Percentiles rank a stretch among this genome's conserved stretches.
Conservation (phyloP, 2,113 vertebrate genomes). For the Thermophis baileyi region DNA sequence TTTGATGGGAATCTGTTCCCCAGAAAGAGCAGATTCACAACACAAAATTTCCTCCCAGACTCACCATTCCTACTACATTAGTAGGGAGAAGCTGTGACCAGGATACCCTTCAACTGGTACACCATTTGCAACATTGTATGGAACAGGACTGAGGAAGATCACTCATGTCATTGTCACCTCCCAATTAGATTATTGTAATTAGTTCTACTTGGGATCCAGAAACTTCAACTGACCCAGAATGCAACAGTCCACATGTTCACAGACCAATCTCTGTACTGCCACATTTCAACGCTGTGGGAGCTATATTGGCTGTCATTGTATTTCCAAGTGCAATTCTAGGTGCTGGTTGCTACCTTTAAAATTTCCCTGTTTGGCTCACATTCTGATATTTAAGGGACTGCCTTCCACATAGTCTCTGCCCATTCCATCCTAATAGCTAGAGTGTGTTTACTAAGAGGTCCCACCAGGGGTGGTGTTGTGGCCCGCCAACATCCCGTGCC, state of each 20-base stretch:
- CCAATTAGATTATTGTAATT: background rate
- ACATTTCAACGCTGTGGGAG: background rate
- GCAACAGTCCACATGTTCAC: background rate
- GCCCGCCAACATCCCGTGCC: too few species aligned
- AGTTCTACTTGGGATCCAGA: background rate
- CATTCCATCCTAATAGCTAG: background rate
- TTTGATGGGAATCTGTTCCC: background rate
- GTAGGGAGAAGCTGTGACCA: background rate
- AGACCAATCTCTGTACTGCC: background rate
- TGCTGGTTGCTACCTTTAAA: background rate
- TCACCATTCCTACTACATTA: background rate
- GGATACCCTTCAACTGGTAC: background rate
- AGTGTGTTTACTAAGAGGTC: background rate
- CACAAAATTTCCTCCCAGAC: background rate
- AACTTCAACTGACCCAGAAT: background rate
- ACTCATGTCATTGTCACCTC: background rate
- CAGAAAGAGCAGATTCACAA: background rate
- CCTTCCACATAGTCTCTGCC: background rate
- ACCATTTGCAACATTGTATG: background rate
- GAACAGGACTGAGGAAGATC: background rate
- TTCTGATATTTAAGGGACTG: background rate
- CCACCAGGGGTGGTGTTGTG: too few species aligned
- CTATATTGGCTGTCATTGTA: background rate
- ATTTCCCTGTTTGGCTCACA: background rate
- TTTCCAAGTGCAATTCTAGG: background rate